Conservation (phyloP, 2,797 vertebrate species). For the Diplodus puntazzo region DNA sequence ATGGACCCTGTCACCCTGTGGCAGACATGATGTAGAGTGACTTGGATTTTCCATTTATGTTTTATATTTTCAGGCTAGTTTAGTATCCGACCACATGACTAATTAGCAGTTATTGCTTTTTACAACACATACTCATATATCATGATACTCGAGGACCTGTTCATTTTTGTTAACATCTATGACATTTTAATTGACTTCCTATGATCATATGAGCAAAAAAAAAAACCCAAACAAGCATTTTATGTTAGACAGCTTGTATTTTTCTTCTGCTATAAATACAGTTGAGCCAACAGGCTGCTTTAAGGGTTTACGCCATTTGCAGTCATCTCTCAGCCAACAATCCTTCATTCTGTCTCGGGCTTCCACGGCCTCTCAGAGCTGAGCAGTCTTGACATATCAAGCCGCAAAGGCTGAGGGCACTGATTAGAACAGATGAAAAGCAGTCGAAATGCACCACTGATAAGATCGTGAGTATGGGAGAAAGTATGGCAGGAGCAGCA, state of each 20-base stretch:
- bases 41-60: constrained; percentile 46
- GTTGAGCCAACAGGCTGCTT: constrained; percentile 33
- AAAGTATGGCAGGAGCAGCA: constrained; percentile 47
- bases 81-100: constrained; percentile 3
- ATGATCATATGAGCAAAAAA: constrained; percentile 36
- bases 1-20: constrained; percentile 46
- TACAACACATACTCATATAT: constrained; percentile 27
- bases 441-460: constrained; percentile 55
- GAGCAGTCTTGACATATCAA: constrained; percentile 66
- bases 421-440: constrained; percentile 75
- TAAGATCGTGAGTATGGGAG: constrained; percentile 64
- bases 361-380: constrained; percentile 47
- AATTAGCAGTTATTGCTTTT: constrained; percentile 39
- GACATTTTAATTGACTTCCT: constrained; percentile 44
- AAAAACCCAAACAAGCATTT: constrained; percentile 1
- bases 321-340: constrained; percentile 51
- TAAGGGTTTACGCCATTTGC: constrained; percentile 37
- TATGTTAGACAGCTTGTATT: constrained; percentile 41
- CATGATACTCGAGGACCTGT: constrained; percentile 9
- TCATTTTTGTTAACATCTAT: not conserved
- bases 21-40: constrained; percentile 49
- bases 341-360: constrained; percentile 47
- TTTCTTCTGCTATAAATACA: constrained; percentile 42
- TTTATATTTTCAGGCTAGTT: constrained; percentile 41
- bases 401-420: constrained; percentile 42